phyloP scores from a whole-genome alignment of 2,888 invertebrate genomes.

The Thereva unica region DNA sequence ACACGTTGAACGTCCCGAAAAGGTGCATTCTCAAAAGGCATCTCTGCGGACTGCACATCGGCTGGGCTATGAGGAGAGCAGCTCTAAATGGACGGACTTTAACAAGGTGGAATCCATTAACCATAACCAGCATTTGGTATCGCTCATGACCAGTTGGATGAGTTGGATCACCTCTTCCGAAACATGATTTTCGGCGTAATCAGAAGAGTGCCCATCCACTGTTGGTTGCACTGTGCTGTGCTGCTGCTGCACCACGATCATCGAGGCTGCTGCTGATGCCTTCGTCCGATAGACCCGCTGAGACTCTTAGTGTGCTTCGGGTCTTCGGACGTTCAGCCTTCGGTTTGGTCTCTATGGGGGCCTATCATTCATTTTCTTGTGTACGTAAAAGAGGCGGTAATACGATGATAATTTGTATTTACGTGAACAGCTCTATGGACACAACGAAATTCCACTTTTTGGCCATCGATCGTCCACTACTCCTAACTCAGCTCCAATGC shows the following conservation, averaged over 20 bases:
- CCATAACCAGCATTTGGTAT: constrained; percentile 6
- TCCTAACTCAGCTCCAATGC: too few species aligned
- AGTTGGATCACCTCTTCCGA: constrained; percentile 33
- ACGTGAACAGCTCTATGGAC: constrained; percentile 19
- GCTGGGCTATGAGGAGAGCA: constrained; percentile 9
- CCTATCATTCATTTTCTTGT: constrained; percentile 24
- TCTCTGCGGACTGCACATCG: neutral
- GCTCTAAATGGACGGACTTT: constrained; percentile 31
- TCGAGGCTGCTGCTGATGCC: constrained; percentile 6
- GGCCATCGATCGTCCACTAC: too few species aligned
- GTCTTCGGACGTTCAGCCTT: constrained; percentile 9
- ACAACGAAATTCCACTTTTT: constrained; percentile 5
- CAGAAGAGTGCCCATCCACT: constrained; percentile 12
- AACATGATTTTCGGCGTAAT: constrained; percentile 33
- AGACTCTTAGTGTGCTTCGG: neutral
- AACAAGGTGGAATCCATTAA: constrained; percentile 36
- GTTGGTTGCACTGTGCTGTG: constrained; percentile 12
- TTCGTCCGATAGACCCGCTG: constrained; percentile 19
- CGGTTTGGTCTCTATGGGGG: constrained; percentile 9
- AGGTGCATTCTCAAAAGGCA: constrained; percentile 31
- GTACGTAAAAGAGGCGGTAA: constrained; percentile 19
- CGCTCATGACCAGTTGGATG: constrained; percentile 28
- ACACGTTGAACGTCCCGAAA: constrained; percentile 32
- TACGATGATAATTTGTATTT: constrained; percentile 32
- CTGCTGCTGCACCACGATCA: constrained; percentile 17